Conservation (phyloP, 2,113 vertebrate species). For the Synchiropus splendidus region DNA sequence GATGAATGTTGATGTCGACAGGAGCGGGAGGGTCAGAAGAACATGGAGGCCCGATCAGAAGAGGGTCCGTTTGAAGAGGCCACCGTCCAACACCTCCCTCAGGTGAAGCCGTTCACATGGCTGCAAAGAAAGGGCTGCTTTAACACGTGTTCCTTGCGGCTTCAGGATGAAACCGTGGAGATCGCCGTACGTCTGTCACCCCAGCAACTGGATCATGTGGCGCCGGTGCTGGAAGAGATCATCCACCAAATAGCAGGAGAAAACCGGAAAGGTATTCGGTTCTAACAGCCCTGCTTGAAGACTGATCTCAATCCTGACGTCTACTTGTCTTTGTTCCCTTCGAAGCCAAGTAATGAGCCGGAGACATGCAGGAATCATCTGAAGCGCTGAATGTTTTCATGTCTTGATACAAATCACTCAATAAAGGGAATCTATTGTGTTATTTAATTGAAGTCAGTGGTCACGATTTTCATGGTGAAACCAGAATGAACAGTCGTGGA, state of each 20-base stretch:
- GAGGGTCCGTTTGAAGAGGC: slow-evolving; percentile 43
- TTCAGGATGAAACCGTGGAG: slow-evolving; percentile 50
- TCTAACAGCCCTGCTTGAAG: not conserved
- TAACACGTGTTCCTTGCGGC: not conserved
- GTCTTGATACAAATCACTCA: slow-evolving; percentile 39
- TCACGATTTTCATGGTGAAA: too few species aligned
- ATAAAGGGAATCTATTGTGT: slow-evolving; percentile 44
- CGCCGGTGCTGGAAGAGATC: slow-evolving; percentile 45
- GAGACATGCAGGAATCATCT: slow-evolving; percentile 16
- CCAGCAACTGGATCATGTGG: slow-evolving; percentile 45
- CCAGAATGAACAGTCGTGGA: too few species aligned
- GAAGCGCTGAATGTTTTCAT: slow-evolving; percentile 20
- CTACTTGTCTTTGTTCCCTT: slow-evolving; percentile 14
- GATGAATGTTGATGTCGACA: too few species aligned
- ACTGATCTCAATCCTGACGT: slow-evolving; percentile 2
- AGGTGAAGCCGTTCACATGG: not conserved
- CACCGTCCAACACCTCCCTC: slow-evolving; percentile 26
- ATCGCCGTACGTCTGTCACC: slow-evolving; percentile 43
- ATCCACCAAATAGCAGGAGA: slow-evolving; percentile 48
- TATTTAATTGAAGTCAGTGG: not conserved
- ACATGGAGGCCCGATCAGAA: slow-evolving; percentile 46
- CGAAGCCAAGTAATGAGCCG: slow-evolving; percentile 31
- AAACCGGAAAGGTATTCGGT: slow-evolving; percentile 35
- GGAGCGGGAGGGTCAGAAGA: slow-evolving; percentile 57
- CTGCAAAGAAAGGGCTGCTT: too few species aligned